phyloP scores from a whole-genome alignment of 2,888 invertebrate genomes.

The Stenodera caucasica region DNA sequence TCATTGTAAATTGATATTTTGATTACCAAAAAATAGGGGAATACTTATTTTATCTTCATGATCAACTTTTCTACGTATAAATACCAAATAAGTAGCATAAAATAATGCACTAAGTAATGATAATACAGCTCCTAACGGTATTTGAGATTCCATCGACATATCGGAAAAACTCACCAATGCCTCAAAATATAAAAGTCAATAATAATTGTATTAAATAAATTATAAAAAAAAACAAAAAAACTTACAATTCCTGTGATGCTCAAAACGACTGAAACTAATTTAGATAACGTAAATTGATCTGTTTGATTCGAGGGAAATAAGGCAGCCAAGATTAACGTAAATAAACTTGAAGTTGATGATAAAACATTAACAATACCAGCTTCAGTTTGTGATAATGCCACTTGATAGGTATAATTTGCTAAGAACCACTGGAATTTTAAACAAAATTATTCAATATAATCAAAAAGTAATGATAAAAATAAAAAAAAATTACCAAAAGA shows the following conservation, averaged over 20 bases:
- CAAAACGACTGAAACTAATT: constrained; percentile 76
- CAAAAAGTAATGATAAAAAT: constrained; percentile 34
- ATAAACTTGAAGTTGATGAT: constrained; percentile 86
- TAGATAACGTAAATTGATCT: constrained; percentile 85
- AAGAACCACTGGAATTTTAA: constrained; percentile 85
- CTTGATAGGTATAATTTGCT: constrained; percentile 90
- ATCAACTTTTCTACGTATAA: constrained; percentile 82
- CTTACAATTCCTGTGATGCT: constrained; percentile 80
- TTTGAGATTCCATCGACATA: constrained; percentile 63
- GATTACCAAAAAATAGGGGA: constrained; percentile 90
- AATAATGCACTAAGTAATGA: constrained; percentile 85
- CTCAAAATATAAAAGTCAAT: constrained; percentile 53
- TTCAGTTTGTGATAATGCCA: constrained; percentile 81
- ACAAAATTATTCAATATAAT: background rate
- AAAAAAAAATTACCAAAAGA: constrained; percentile 67
- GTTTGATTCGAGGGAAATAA: constrained; percentile 79
- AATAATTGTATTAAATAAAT: background rate
- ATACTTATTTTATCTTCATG: constrained; percentile 94
- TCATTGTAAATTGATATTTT: too few species aligned
- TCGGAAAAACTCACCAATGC: constrained; percentile 78
- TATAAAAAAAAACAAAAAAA: constrained; percentile 33
- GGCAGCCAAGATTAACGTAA: constrained; percentile 85
- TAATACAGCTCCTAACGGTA: constrained; percentile 78
- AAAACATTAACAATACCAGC: constrained; percentile 86
- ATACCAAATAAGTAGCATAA: constrained; percentile 88